Conservation (phyloP, 2,888 invertebrate genomes). For the Habrosyne pyritoides region DNA sequence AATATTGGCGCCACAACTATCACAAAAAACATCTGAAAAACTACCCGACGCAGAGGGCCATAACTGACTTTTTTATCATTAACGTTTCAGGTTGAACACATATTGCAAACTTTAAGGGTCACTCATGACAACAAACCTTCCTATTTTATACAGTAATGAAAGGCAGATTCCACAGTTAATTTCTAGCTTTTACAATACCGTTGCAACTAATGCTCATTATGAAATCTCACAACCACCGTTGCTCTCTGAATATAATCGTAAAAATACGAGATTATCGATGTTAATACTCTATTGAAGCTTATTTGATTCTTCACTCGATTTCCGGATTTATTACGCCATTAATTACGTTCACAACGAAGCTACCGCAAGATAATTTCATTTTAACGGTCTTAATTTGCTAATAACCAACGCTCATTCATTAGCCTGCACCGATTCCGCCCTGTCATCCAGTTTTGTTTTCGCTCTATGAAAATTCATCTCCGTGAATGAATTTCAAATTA, state of each 20-base stretch:
- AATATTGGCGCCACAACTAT: constrained; percentile 64
- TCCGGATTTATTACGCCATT: constrained; percentile 64
- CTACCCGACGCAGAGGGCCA: constrained; percentile 13
- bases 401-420: constrained; percentile 67
- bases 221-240: constrained; percentile 28
- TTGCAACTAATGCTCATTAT: constrained; percentile 14
- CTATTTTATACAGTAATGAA: not conserved
- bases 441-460: constrained; percentile 71
- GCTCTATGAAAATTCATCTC: constrained; percentile 66
- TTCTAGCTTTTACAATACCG: constrained; percentile 10
- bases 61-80: constrained; percentile 14
- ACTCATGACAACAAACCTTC: not conserved
- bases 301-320: constrained; percentile 64
- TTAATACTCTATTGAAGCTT: constrained; percentile 39
- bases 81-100: not conserved
- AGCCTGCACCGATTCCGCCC: constrained; percentile 56
- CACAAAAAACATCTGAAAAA: constrained; percentile 33
- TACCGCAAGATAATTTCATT: constrained; percentile 65
- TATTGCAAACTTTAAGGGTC: not conserved
- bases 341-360: constrained; percentile 59
- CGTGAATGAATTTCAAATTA: constrained; percentile 67
- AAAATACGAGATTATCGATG: constrained; percentile 35
- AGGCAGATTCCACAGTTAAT: not conserved
- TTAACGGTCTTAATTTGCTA: constrained; percentile 72
- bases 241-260: constrained; percentile 25